Base-by-base conservation (phyloP, 2,888 invertebrate genomes). In the Mesodorylaimus sp. region DNA sequence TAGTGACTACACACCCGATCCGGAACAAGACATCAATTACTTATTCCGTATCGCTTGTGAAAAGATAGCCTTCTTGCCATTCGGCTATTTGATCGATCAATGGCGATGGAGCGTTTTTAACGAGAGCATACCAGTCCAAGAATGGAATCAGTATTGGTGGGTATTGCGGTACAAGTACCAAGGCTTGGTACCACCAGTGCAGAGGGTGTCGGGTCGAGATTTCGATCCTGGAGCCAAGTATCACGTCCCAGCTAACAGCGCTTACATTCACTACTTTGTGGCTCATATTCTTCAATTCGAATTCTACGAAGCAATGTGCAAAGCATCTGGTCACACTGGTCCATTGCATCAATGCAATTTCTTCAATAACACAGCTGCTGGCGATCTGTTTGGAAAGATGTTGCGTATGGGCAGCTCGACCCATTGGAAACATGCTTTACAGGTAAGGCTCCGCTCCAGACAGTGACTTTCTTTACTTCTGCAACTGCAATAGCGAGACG, bases 151-250 rank as follows among this genome's bases (percentile, higher is more conserved):
- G 55, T 82, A 84, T 57, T 87, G 83, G 80, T 86, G 85, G 80
- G 75, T 83, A 62, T 68, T 86, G 59, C 70, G 74, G 41, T 55
- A 62, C 21, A 48, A 63, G 44, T 62, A 70, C 28, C 55, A 55
- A 45, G 55, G 55, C 21, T 19, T 55, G 26, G 36, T 42, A n/a
- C 42, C 49, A 13, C 45, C 52, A 16, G 36, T 83, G 0, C 69
- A 82, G 1, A 74, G 88, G 41, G 83, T 83, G 0, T 86, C 87
- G 68, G 21, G 24, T 13, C 74, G 78, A 54, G 85, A 89, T 70
- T 89, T 89, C 64, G 88, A 89, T 66, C 79, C 87, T 46, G 89
- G 87, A 2, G 79, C 87, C 41, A 89, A 89, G 67, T 89, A 85
- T 67, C 88, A 89, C 68, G 77, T 89, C 41, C 83, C 86, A 0